Evolutionary conservation across 2,888 invertebrate genomes (phyloP), one percentile per base, ranked within the genome.

Genomic region (Microctonus aethiopoides): DNA sequence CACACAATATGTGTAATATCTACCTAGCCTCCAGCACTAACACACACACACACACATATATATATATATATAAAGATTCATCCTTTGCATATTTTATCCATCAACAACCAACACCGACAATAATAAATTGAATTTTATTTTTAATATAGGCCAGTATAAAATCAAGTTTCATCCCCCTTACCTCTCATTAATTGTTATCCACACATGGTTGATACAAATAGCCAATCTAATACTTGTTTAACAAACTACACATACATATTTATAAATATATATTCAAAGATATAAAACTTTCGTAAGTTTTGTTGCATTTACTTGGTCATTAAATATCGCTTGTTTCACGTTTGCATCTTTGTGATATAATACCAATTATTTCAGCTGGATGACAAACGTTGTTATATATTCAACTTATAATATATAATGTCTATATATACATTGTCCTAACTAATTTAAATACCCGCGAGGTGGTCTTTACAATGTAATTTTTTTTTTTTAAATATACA

Each of bases 321-420:
- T 56, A 65, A 36, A 72, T 75, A 75, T 75, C 72, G 72, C 68
- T 46, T 73, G 68, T 68, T 46, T 67, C 67, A 67, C 70, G 60
- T 10, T 11, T 39, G 13, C 16, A 3, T 46, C 72, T 67, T 60
- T 39, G 62, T 67, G 61, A 56, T 70, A 71, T 75, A 70, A 72
- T 75, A 69, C 71, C 69, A 72, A 75, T 75, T 74, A 74, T 75
- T 75, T 71, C 54, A 67, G 67, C 22, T 72, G 71, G 63, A 46
- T 46, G 46, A 46, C 46, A 46, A 46, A 46, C 1, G n/a, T 46
- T 16, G 16, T 46, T 46, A 46, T 46, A n/a, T n/a, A n/a, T n/a
- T n/a, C n/a, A n/a, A n/a, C n/a, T n/a, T 16, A 46, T 16, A 46
- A n/a, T 46, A n/a, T 16, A 46, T 29, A 46, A 46, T 2, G 16